phyloP scores from a whole-genome alignment of 2,888 invertebrate species.

The Opisthograptis luteolata region DNA sequence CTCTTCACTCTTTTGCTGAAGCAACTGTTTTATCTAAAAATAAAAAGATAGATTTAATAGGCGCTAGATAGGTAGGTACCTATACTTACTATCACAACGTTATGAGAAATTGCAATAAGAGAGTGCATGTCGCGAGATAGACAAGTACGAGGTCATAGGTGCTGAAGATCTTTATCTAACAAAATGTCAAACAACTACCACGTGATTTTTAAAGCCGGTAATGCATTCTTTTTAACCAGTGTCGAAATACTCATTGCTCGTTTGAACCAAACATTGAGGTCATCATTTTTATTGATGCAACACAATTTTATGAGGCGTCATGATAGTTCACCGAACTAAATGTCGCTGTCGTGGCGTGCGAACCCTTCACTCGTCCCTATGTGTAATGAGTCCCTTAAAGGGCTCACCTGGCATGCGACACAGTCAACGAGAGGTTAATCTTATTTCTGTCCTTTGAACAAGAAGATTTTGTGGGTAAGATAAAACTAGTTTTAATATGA shows the following conservation, averaged over 20 bases:
- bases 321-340: constrained; percentile 48
- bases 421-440: background rate
- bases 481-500: no score
- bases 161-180: constrained; percentile 55
- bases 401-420: constrained; percentile 15
- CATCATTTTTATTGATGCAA: constrained; percentile 61
- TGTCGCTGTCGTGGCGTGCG: constrained; percentile 49
- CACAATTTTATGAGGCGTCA: constrained; percentile 48
- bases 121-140: constrained; percentile 18
- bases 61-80: no score
- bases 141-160: constrained; percentile 53
- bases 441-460: background rate
- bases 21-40: no score
- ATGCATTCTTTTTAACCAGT: constrained; percentile 52
- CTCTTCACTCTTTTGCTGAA: no score
- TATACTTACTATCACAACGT: background rate
- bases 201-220: constrained; percentile 47
- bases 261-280: constrained; percentile 49
- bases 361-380: constrained; percentile 39
- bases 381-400: constrained; percentile 20
- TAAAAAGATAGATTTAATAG: no score
- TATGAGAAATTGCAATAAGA: background rate
- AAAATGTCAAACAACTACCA: constrained; percentile 61
- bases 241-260: constrained; percentile 49
- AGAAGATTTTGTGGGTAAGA: no score